Percentiles rank a stretch among this genome's conserved stretches.
phyloP scores from a whole-genome alignment of 2,888 invertebrate species.

The Tryphoninae sp. region DNA sequence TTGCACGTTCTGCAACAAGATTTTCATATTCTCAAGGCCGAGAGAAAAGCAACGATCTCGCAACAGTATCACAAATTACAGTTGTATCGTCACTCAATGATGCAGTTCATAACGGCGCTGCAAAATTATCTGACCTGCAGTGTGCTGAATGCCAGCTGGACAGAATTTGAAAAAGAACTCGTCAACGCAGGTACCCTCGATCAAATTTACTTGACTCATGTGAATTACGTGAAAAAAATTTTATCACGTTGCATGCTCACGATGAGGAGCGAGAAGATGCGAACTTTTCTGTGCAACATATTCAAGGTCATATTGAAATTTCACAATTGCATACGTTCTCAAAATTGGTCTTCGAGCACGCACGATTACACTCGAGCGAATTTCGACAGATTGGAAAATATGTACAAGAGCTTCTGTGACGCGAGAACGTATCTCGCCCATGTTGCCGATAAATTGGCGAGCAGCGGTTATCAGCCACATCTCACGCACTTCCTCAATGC shows the following conservation, averaged over 20 bases:
- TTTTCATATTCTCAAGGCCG: constrained; percentile 86
- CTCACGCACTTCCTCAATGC: constrained; percentile 86
- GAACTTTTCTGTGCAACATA: constrained; percentile 87
- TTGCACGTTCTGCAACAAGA: constrained; percentile 89
- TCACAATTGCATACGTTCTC: constrained; percentile 84
- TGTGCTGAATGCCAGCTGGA: constrained; percentile 89
- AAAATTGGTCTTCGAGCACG: constrained; percentile 84
- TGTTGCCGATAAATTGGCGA: constrained; percentile 85
- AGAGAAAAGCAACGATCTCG: constrained; percentile 82
- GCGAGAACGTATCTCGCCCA: constrained; percentile 85
- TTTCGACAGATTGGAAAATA: constrained; percentile 83
- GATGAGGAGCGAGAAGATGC: constrained; percentile 86
- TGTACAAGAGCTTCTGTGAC: constrained; percentile 85
- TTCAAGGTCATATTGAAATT: constrained; percentile 89
- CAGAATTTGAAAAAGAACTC: constrained; percentile 87
- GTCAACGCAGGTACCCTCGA: constrained; percentile 86
- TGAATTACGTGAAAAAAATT: constrained; percentile 88
- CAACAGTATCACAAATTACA: constrained; percentile 88
- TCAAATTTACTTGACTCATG: constrained; percentile 88
- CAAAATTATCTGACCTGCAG: constrained; percentile 91
- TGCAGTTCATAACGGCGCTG: constrained; percentile 88
- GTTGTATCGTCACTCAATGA: constrained; percentile 88
- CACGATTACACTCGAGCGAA: constrained; percentile 84
- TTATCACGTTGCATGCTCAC: constrained; percentile 89
- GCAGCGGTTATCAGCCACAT: constrained; percentile 87